These are phyloP conservation scores for Ictalurus furcatus DNA, from an alignment of 2,113 vertebrate species.

Conservation along the genomic window DNA sequence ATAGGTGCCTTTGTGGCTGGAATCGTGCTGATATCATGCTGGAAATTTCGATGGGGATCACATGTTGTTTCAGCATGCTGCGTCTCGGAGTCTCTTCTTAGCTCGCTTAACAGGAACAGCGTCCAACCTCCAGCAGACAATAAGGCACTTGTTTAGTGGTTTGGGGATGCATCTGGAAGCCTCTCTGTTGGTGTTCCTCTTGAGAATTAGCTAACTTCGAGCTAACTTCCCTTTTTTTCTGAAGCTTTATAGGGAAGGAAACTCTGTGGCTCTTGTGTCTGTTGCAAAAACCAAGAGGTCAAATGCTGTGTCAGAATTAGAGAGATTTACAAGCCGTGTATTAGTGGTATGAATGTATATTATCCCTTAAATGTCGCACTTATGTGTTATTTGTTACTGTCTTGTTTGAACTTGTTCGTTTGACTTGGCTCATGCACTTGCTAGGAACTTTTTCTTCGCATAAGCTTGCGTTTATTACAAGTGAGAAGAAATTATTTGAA, in stretches of 20 bases:
- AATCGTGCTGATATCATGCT: conserved; percentile 77
- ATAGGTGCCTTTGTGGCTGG: conserved; percentile 69
- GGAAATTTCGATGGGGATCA: conserved; percentile 77
- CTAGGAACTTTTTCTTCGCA: too few relatives aligned
- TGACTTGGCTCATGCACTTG: too few relatives aligned
- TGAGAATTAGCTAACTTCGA: conserved; percentile 36
- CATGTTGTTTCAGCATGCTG: conserved; percentile 70
- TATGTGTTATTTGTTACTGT: too few relatives aligned
- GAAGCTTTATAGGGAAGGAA: conserved; percentile 45
- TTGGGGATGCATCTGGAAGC: conserved; percentile 53
- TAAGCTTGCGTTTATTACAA: too few relatives aligned
- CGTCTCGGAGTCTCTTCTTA: conserved; percentile 68
- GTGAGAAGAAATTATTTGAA: too few relatives aligned
- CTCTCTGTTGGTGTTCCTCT: conserved; percentile 27
- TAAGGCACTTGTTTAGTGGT: conserved; percentile 62
- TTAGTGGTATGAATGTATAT: too few relatives aligned
- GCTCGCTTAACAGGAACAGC: conserved; percentile 67
- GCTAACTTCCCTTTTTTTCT: conserved; percentile 44
- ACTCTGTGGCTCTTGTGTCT: conserved; percentile 25
- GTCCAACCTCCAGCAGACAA: conserved; percentile 68
- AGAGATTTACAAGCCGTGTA: too few relatives aligned
- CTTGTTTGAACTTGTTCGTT: too few relatives aligned
- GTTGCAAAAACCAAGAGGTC: conserved; percentile 31
- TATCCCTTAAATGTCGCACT: too few relatives aligned
- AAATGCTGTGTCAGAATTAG: conserved; percentile 8